These are phyloP conservation scores for Dendropsophus ebraccatus DNA, from an alignment of 2,113 vertebrate genomes.

Conservation along the genomic window DNA sequence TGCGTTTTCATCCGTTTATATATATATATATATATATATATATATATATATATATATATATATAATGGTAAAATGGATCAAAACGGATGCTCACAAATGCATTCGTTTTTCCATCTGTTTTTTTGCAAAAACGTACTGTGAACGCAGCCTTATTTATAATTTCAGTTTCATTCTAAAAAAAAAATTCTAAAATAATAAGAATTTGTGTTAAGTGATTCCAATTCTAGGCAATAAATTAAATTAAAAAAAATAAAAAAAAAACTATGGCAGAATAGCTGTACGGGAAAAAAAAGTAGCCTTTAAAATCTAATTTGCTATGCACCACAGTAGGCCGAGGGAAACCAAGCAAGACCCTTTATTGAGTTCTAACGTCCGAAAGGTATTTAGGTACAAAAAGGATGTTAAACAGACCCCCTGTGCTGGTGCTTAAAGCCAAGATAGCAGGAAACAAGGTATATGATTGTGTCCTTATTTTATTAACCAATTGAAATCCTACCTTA, in stretches of 20 bases:
- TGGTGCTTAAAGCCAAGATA: conserved; percentile 78
- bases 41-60: too few relatives aligned
- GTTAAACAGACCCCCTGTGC: conserved; percentile 78
- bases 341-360: conserved; percentile 84
- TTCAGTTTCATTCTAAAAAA: too few relatives aligned
- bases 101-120: too few relatives aligned
- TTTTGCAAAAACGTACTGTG: too few relatives aligned
- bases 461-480: conserved; percentile 79
- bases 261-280: conserved; percentile 87
- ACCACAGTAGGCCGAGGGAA: conserved; percentile 91
- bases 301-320: conserved; percentile 99
- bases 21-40: too few relatives aligned
- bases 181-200: conserved; percentile 78
- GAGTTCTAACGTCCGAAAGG: conserved; percentile 90
- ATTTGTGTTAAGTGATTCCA: conserved; percentile 84
- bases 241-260: too few relatives aligned
- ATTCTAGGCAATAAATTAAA: conserved; percentile 93
- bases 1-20: too few relatives aligned
- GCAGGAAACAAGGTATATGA: conserved; percentile 81
- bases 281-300: conserved; percentile 83
- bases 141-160: too few relatives aligned
- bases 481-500: conserved; percentile 81
- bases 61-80: too few relatives aligned
- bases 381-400: conserved; percentile 85
- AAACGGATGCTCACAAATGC: too few relatives aligned